Evolutionary conservation across 23 tunicate species (phyloP), one percentile per base, ranked within the genome.

Genomic region (Ascidia mentula): DNA sequence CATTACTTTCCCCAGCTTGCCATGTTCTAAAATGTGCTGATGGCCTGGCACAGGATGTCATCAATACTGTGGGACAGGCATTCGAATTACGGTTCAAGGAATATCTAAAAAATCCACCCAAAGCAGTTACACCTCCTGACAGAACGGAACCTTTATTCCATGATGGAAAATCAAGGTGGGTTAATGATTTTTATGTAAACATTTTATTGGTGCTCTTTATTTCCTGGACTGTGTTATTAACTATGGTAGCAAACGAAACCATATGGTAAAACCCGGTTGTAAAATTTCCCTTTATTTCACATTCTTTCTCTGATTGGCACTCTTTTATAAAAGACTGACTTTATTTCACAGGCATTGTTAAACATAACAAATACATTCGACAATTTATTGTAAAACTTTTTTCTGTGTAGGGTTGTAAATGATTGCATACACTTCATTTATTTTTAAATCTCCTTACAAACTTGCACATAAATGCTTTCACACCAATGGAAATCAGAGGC

Each of bases 101-200:
- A 65, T 93, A 93, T 76, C 70, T 93, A 12, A 93, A 84, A 60
- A 84, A 88, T 81, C 98, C 98, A 26, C 98, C 98, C 12, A 88
- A 88, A 80, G 98, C 93, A 32, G 98, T 93, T 28, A 83, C 98
- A 34, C 98, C 98, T 0, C 98, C 98, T n/a, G 98, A 93, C 61
- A 73, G 98, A 36, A 86, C 98, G 26, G 98, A 93, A 77, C 98
- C 98, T n/a, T 40, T 93, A 38, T 93, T 93, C 80, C 98, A 88
- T 77, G 98, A 93, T 74, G 98, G 98, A 69, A 88, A 88, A 59
- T 88, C 93, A n/a, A 86, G 90, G 97, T 91, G 40, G 13, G 22
- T 33, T 37, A 0, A 37, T 40, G 26, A 30, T 20, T 53, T 53
- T 6, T 26, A 28, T 6, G 1, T 53, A 20, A 9, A 53, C 13